Evolutionary conservation across 2,888 invertebrate species (phyloP).

Genomic region (Morpho achilles): DNA sequence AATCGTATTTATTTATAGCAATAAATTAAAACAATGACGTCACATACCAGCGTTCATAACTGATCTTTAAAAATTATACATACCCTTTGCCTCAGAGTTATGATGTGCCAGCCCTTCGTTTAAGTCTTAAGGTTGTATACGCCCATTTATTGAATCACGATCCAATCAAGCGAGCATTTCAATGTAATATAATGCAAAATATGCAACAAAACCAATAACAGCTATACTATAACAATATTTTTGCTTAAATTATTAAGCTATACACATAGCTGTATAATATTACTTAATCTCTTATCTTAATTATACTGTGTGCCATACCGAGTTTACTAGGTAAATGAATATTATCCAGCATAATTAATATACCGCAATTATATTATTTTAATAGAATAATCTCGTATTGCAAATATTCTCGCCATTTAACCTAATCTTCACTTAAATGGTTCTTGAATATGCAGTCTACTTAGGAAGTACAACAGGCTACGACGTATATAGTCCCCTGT

Average conservation of each 20-base stretch:
- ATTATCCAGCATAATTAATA: slow-evolving; percentile 15
- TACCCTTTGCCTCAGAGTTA: too few species aligned
- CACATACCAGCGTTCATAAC: too few species aligned
- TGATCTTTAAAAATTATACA: too few species aligned
- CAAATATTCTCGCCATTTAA: slow-evolving; percentile 37
- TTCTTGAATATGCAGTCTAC: slow-evolving; percentile 48
- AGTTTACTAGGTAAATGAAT: slow-evolving; percentile 18
- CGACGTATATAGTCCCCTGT: slow-evolving; percentile 23
- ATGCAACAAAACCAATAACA: slow-evolving; percentile 6
- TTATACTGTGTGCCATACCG: slow-evolving; percentile 3
- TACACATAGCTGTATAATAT: slow-evolving; percentile 1
- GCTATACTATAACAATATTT: slow-evolving; percentile 10
- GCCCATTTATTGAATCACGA: not conserved
- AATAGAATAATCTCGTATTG: slow-evolving; percentile 33
- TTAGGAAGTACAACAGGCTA: slow-evolving; percentile 43
- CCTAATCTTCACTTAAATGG: slow-evolving; percentile 45
- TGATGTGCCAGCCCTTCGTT: too few species aligned
- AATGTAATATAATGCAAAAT: slow-evolving; percentile 1
- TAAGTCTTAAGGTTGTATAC: not conserved
- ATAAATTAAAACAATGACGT: too few species aligned
- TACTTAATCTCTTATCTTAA: slow-evolving; percentile 2
- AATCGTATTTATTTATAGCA: too few species aligned
- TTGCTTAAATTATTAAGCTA: slow-evolving; percentile 2
- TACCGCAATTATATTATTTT: slow-evolving; percentile 18
- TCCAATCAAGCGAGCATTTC: too few species aligned